Conservation (phyloP, 2,113 vertebrate genomes). For the Galbula dea region DNA sequence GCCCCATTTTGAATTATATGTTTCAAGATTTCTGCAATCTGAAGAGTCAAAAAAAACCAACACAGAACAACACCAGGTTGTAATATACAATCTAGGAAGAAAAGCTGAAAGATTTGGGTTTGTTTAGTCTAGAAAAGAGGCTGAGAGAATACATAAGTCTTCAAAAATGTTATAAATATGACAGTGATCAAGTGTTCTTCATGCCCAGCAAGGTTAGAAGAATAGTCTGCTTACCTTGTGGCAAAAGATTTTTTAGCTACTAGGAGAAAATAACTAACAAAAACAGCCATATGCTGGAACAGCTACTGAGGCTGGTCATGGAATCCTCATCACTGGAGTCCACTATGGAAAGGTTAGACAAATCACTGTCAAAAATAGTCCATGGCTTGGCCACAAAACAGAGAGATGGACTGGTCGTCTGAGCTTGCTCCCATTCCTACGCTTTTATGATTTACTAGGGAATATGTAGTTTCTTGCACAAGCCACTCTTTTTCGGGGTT, state of each 20-base stretch:
- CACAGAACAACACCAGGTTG: background rate
- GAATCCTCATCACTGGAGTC: slow-evolving; percentile 47
- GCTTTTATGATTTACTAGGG: slow-evolving; percentile 46
- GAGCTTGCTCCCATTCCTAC: slow-evolving; percentile 26
- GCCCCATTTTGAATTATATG: background rate
- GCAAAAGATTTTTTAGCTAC: slow-evolving; percentile 47
- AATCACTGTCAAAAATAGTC: slow-evolving; percentile 49
- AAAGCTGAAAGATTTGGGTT: slow-evolving; percentile 34
- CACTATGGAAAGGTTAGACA: slow-evolving; percentile 46
- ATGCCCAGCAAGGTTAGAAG: slow-evolving; percentile 52
- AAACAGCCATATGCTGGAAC: slow-evolving; percentile 41
- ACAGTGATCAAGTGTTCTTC: slow-evolving; percentile 55
- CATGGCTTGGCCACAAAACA: background rate
- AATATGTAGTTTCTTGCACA: slow-evolving; percentile 40
- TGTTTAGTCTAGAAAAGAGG: slow-evolving; percentile 63
- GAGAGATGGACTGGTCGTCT: slow-evolving; percentile 2
- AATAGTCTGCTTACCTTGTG: background rate
- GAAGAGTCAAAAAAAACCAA: background rate
- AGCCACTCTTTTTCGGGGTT: slow-evolving; percentile 14
- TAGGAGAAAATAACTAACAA: slow-evolving; percentile 49
- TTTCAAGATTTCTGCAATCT: background rate
- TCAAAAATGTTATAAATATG: slow-evolving; percentile 57
- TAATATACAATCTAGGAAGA: slow-evolving; percentile 20
- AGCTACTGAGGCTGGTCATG: background rate
- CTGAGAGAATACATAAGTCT: slow-evolving; percentile 44